phyloP scores from a whole-genome alignment of 2,888 invertebrate genomes.

The Lycia hirtaria region DNA sequence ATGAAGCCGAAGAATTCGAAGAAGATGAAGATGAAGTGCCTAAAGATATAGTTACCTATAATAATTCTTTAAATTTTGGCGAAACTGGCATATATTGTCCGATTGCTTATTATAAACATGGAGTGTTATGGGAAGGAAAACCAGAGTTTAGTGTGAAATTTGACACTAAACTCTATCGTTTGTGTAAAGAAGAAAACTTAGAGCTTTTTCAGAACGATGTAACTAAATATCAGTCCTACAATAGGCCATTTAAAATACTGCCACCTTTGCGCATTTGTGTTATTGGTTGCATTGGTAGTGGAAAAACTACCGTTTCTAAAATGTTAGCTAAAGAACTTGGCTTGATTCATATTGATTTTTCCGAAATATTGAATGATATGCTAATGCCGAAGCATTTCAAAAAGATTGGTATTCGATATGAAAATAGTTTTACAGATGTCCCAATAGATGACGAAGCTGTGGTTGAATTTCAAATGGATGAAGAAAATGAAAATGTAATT shows the following conservation, averaged over 20 bases:
- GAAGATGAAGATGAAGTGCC: slow-evolving; percentile 52
- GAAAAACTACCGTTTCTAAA: slow-evolving; percentile 81
- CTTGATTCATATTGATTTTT: slow-evolving; percentile 80
- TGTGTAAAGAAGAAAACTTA: slow-evolving; percentile 78
- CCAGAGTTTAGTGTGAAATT: slow-evolving; percentile 80
- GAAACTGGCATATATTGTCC: slow-evolving; percentile 87
- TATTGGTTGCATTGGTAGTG: slow-evolving; percentile 83
- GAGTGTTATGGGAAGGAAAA: slow-evolving; percentile 87
- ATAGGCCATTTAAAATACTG: slow-evolving; percentile 68
- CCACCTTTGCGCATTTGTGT: slow-evolving; percentile 86
- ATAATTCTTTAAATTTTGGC: slow-evolving; percentile 76
- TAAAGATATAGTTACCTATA: slow-evolving; percentile 59
- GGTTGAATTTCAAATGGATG: slow-evolving; percentile 66
- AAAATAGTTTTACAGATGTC: slow-evolving; percentile 69
- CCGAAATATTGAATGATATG: slow-evolving; percentile 62
- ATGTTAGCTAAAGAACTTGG: slow-evolving; percentile 83
- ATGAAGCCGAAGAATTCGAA: slow-evolving; percentile 58
- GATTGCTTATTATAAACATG: slow-evolving; percentile 80
- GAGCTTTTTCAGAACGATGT: slow-evolving; percentile 80
- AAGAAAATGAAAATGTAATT: slow-evolving; percentile 63
- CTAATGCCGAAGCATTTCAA: slow-evolving; percentile 74
- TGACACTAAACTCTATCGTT: slow-evolving; percentile 82
- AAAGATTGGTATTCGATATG: slow-evolving; percentile 72
- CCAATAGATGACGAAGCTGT: slow-evolving; percentile 65
- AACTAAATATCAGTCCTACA: slow-evolving; percentile 74